Conservation (phyloP, 1,140 invertebrate species). For the Macrobrachium nipponense region DNA sequence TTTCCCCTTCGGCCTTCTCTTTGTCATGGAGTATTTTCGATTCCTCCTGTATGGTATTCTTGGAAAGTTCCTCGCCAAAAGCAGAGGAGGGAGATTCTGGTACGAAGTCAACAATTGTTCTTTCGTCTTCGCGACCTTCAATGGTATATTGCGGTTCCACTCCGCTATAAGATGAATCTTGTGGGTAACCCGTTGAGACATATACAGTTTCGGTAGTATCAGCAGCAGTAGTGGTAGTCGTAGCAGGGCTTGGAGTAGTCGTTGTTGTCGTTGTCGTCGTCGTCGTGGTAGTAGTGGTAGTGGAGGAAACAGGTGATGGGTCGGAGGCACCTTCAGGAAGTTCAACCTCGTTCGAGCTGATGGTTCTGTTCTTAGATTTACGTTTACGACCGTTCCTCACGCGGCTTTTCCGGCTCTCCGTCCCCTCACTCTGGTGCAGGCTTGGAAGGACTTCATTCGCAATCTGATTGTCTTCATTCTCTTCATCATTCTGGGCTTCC, state of each 20-base stretch:
- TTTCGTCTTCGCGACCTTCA: slow-evolving; percentile 25
- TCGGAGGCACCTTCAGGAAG: neutral
- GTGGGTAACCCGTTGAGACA: slow-evolving; percentile 9
- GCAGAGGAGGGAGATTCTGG: slow-evolving; percentile 23
- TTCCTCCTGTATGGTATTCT: neutral
- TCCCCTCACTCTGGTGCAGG: neutral
- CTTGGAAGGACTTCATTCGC: slow-evolving; percentile 27
- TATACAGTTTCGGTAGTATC: slow-evolving; percentile 4
- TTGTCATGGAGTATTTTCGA: neutral
- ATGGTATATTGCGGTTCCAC: slow-evolving; percentile 43
- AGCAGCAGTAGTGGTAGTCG: neutral
- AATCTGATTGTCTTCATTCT: neutral
- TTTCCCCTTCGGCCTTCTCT: neutral
- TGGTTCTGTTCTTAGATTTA: neutral
- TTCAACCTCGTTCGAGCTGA: neutral
- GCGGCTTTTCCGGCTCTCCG: neutral
- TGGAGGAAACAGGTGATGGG: neutral
- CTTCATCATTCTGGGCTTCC: neutral
- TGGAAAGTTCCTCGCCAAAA: neutral
- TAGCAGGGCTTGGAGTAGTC: neutral
- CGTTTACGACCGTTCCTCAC: neutral
- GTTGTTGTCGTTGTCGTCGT: neutral
- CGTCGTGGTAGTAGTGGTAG: neutral
- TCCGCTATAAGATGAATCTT: slow-evolving; percentile 25
- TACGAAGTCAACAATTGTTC: slow-evolving; percentile 40